Base-by-base conservation (phyloP, 2,797 vertebrate species). In the Taeniopygia guttata region DNA sequence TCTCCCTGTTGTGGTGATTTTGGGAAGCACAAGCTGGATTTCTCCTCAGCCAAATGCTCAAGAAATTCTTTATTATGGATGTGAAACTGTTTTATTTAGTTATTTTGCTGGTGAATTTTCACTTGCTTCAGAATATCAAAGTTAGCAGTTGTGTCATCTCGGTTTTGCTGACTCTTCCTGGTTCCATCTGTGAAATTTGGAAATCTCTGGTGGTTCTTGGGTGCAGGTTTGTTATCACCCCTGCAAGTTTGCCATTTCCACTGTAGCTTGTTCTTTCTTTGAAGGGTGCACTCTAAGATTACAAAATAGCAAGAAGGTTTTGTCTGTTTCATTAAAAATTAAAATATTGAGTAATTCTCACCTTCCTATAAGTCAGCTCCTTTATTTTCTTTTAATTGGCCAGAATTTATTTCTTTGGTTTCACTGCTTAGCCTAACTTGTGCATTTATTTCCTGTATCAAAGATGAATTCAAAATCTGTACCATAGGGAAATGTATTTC, bases 41-140 rank as follows among this genome's bases (percentile, higher is more conserved):
- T 91, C 29, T 83, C 77, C 20, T 70, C n/a, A 34, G 22, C 43
- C 38, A 62, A 51, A 69, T 18, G 2, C 83, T 51, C 5, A 1
- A 83, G 81, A 70, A 49, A 73, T 69, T 92, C 59, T 19, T 89
- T 85, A 40, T 75, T 80, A 27, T 3, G 29, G 55, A 25, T 86
- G 59, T 80, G 79, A 85, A 86, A 32, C 25, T 58, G 60, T 29
- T 83, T 81, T 93, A 16, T 81, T 96, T 83, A 26, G 60, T 48
- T 63, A 34, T 86, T 90, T 83, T 42, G 20, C 80, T 86, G 49
- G 20, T 77, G 56, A 27, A 63, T 67, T 96, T 93, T 76, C 80
- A 68, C 63, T 92, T 92, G 63, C 72, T 94, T 23, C 40, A 38
- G 74, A 87, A 74, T 82, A 76, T 25, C 83, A 29, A 59, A 49